Percentiles rank a stretch among this genome's conserved stretches.
These are phyloP conservation scores for Trachops cirrhosus DNA, from an alignment of 2,797 vertebrate genomes.

Conservation along the genomic window DNA sequence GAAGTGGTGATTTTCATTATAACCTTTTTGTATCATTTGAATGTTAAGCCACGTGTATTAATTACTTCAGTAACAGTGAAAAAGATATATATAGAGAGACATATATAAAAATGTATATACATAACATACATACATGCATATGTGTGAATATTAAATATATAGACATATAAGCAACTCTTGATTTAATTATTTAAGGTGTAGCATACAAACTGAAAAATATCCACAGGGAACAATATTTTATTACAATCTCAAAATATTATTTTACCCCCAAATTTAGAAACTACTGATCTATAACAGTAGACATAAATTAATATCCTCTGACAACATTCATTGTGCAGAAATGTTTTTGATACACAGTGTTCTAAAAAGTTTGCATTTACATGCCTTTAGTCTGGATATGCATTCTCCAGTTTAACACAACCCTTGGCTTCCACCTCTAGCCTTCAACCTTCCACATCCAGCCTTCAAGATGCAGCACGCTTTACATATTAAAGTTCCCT, in stretches of 20 bases:
- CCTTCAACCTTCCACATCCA: not conserved
- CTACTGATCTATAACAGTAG: not conserved
- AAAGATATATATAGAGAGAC: not conserved
- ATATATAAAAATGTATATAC: not conserved
- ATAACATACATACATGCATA: not conserved
- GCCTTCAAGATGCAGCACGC: not conserved
- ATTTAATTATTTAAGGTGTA: not conserved
- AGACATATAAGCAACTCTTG: not conserved
- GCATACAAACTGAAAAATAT: not conserved
- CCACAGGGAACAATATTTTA: not conserved
- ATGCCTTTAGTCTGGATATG: not conserved
- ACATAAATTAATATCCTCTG: not conserved
- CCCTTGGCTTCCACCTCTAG: not conserved
- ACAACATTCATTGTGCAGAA: not conserved
- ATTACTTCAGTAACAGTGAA: not conserved
- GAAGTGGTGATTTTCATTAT: not conserved
- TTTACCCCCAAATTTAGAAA: not conserved
- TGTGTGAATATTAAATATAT: not conserved
- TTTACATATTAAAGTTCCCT: not conserved
- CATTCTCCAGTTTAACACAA: not conserved
- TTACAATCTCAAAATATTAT: not conserved
- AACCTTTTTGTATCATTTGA: not conserved
- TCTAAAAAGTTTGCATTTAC: not conserved
- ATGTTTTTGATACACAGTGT: not conserved
- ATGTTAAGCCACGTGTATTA: not conserved